These are phyloP conservation scores for Emberiza fucata DNA, from an alignment of 2,113 vertebrate species.

Conservation along the genomic window DNA sequence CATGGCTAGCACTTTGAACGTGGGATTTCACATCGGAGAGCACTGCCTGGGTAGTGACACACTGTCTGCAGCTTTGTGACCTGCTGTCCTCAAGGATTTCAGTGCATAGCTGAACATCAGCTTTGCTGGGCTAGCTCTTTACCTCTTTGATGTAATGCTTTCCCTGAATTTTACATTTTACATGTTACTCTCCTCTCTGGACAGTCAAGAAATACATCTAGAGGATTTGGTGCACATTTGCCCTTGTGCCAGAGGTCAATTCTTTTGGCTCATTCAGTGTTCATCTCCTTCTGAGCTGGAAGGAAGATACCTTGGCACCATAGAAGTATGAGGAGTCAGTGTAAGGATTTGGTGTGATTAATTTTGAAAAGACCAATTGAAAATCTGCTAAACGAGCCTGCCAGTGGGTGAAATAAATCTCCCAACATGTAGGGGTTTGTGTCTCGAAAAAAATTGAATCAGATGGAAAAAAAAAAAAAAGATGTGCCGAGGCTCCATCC, in stretches of 20 bases:
- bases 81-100: not conserved
- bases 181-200: not conserved
- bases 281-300: not conserved
- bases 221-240: not conserved
- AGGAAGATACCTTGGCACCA: not conserved
- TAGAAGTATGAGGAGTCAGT: not conserved
- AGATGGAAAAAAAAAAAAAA: not conserved
- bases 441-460: not conserved
- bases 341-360: not conserved
- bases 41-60: too few species aligned
- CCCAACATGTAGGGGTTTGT: not conserved
- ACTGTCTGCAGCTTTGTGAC: not conserved
- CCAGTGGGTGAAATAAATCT: not conserved
- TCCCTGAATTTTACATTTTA: not conserved
- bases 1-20: fast-evolving
- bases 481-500: not conserved
- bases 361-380: not conserved
- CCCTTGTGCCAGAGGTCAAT: not conserved
- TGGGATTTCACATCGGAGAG: not conserved
- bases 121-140: not conserved
- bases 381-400: not conserved
- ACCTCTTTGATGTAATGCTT: not conserved
- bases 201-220: not conserved
- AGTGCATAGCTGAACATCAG: not conserved
- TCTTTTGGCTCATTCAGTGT: not conserved